Evolutionary conservation across 1,140 invertebrate genomes (phyloP), one percentile per base, ranked within the genome.

Genomic region (Nomia melanderi): DNA sequence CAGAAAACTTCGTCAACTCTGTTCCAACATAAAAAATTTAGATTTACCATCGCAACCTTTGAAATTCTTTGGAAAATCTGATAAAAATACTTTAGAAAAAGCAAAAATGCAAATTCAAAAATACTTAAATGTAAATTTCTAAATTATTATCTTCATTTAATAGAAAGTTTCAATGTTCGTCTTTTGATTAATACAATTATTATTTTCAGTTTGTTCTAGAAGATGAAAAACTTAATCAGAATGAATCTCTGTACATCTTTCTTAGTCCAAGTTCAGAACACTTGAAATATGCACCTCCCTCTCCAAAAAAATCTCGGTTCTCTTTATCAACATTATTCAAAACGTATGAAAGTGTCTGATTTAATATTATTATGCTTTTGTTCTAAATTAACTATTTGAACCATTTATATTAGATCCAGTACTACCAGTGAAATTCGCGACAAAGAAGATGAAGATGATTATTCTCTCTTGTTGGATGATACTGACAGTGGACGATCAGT

Each of bases 181-280:
- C 0, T 36, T 20, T 50, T 14, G 72, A 53, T 5, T 71, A 25
- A 59, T 33, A 53, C n/a, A 39, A 44, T 75, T 73, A 78, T 85
- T 87, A 84, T 85, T 93, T 92, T 78, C 84, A 97, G 96, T 96
- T 95, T 88, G 95, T 98, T 71, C 93, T 97, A 87, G 96, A 96
- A 91, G 97, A 98, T 89, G 97, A 97, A 63, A 93, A 95, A 80
- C 92, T 98, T 69, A 96, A 96, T 92, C 96, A 97, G 92, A 97
- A 96, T 89, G 97, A 98, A 92, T 96, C 96, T 41, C 93, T 98
- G 66, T 98, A 97, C 89, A 95, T 96, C 74, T 98, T 98, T 91
- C 93, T 98, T 6, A 97, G 97, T 90, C 97, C 97, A 7, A 97
- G 96, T 88, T 97, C 97, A 0, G 96, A 97, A 86, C 96, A 97